Percentiles rank a stretch among this genome's conserved stretches.
Conservation (phyloP, 2,113 vertebrate genomes). For the Pseudorectes ferrugineus region DNA sequence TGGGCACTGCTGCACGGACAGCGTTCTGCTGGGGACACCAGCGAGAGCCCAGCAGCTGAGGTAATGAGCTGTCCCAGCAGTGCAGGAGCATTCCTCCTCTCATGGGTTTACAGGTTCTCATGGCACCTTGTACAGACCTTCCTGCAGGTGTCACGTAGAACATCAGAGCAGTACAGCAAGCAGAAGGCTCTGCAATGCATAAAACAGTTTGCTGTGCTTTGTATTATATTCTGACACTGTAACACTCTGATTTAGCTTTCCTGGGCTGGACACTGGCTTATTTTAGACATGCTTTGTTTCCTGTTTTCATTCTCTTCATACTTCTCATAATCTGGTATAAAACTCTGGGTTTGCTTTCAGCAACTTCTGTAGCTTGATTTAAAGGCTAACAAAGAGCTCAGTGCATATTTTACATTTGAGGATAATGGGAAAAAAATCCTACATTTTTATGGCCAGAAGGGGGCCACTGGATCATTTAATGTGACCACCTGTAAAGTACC, state of each 20-base stretch:
- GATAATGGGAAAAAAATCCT: conserved; percentile 26
- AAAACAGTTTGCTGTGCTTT: background rate
- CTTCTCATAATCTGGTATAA: background rate
- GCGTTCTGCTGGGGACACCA: background rate
- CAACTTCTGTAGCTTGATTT: conserved; percentile 20
- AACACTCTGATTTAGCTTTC: background rate
- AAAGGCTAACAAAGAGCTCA: conserved; percentile 22
- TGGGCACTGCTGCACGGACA: background rate
- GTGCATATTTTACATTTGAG: background rate
- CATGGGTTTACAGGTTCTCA: background rate
- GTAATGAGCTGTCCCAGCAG: background rate
- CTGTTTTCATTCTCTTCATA: background rate
- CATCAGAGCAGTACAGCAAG: background rate
- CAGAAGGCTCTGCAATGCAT: background rate
- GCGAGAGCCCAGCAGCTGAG: fast-evolving
- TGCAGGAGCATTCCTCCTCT: background rate
- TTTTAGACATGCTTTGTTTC: conserved; percentile 41
- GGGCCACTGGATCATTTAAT: conserved; percentile 42
- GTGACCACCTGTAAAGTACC: conserved; percentile 31
- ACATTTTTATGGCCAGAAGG: conserved; percentile 48
- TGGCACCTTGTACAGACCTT: background rate
- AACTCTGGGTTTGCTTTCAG: conserved; percentile 22
- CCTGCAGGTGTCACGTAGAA: fast-evolving
- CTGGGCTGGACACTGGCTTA: background rate
- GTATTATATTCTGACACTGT: background rate